These are phyloP conservation scores for Brienomyrus brachyistius DNA, from an alignment of 2,113 vertebrate species.

Conservation along the genomic window DNA sequence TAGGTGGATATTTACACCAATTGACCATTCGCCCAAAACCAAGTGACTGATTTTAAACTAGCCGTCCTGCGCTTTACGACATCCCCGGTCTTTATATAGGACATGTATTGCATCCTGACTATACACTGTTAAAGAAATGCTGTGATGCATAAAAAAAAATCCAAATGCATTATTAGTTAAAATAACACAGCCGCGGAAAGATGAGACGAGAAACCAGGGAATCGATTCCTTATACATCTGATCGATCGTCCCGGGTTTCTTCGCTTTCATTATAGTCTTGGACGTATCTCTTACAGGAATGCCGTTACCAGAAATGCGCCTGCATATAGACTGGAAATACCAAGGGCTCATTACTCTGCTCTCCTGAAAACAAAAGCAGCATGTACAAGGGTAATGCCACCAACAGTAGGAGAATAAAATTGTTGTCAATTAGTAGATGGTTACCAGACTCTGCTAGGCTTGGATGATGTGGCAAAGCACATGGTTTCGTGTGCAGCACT, in stretches of 20 bases:
- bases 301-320: slow-evolving; percentile 15
- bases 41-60: neutral
- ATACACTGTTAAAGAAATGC: neutral
- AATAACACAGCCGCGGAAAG: neutral
- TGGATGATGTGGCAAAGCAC: neutral
- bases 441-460: neutral
- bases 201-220: neutral
- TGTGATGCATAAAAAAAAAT: neutral
- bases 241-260: slow-evolving; percentile 18
- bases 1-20: neutral
- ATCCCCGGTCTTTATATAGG: neutral
- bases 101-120: neutral
- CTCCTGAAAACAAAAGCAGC: neutral
- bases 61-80: neutral
- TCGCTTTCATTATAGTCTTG: neutral
- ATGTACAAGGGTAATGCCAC: neutral
- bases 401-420: neutral
- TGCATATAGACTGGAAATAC: slow-evolving; percentile 6
- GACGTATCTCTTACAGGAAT: neutral
- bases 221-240: slow-evolving; percentile 20
- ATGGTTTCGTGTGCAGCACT: neutral
- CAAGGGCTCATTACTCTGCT: neutral
- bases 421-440: neutral
- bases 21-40: neutral
- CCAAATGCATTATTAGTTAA: neutral